These are phyloP conservation scores for Microtus montanus DNA, from an alignment of 2,113 vertebrate genomes.

Conservation along the genomic window DNA sequence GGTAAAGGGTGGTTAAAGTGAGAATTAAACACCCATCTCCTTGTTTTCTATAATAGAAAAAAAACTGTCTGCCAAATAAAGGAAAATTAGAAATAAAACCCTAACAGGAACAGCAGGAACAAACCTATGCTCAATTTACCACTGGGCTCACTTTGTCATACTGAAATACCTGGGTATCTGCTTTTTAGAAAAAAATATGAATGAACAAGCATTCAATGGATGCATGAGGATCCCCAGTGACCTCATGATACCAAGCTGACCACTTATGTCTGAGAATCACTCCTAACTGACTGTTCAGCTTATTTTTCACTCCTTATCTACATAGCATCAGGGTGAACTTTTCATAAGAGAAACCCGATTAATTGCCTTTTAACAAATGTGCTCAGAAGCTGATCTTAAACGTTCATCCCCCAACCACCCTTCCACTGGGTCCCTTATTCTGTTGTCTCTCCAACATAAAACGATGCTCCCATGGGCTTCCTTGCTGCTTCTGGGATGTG, in stretches of 20 bases:
- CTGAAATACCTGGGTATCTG: background rate
- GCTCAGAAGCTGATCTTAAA: background rate
- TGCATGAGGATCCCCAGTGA: background rate
- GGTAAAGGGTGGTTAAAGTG: background rate
- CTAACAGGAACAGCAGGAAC: background rate
- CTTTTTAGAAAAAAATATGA: background rate
- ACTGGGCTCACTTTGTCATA: background rate
- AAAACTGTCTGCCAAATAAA: background rate
- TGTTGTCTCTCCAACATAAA: background rate
- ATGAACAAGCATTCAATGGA: background rate
- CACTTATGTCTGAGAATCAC: background rate
- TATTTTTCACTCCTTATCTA: background rate
- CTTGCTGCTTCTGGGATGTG: background rate
- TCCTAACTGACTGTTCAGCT: background rate
- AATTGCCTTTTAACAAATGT: background rate
- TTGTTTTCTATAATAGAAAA: background rate
- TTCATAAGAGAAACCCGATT: background rate
- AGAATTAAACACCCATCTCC: background rate
- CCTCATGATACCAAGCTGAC: background rate
- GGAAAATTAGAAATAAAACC: background rate
- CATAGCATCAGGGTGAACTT: background rate
- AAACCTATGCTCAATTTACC: background rate
- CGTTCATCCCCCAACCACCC: background rate
- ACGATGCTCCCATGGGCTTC: rapidly evolving
- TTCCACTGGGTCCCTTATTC: background rate